Conservation (phyloP, 2,797 vertebrate genomes). For the Acridotheres tristis region DNA sequence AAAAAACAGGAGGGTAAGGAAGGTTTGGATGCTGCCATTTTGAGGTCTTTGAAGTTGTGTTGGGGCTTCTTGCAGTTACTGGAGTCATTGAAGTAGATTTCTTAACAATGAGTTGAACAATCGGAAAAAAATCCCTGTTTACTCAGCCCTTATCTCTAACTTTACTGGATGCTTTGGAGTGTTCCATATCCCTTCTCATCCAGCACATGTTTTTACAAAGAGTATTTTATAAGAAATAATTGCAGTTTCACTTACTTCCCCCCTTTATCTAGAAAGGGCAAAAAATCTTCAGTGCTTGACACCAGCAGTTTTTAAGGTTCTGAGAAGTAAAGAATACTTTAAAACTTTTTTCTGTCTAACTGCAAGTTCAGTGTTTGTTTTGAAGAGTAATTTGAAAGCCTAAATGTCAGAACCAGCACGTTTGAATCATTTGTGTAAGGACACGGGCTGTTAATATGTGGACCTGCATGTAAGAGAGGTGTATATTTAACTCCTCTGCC, state of each 20-base stretch:
- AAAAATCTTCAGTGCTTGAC: fast-evolving
- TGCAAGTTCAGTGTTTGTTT: not conserved
- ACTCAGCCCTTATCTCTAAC: not conserved
- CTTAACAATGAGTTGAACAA: not conserved
- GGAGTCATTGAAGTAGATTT: not conserved
- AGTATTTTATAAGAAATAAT: not conserved
- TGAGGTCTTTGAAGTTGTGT: not conserved
- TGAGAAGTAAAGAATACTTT: not conserved
- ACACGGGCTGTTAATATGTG: not conserved
- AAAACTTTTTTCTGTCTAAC: not conserved
- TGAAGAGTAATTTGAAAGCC: not conserved
- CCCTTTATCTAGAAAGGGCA: not conserved
- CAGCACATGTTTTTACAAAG: not conserved
- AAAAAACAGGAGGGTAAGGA: not conserved
- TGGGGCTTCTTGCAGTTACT: not conserved
- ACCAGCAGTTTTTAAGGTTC: not conserved
- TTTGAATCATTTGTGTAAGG: not conserved
- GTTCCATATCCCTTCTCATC: not conserved
- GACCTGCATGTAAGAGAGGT: not conserved
- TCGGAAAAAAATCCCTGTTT: not conserved
- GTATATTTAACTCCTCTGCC: not conserved
- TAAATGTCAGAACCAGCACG: not conserved
- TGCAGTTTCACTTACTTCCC: fast-evolving
- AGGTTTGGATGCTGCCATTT: not conserved
- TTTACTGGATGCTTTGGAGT: not conserved